These are phyloP conservation scores for Sebastes melanostomus DNA, from an alignment of 2,797 vertebrate species.

Conservation along the genomic window DNA sequence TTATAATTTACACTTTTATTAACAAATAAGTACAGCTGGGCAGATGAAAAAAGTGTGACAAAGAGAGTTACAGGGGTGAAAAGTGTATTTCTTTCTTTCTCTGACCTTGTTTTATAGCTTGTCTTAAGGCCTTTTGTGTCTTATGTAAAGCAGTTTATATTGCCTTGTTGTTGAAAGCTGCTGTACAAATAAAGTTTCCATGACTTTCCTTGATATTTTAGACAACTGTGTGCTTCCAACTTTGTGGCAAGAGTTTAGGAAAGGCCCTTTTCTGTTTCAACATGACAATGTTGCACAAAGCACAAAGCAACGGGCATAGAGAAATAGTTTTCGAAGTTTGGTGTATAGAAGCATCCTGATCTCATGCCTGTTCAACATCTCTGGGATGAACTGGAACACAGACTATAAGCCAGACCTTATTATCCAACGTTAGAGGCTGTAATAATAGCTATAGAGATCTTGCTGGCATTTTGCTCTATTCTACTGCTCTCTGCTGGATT, in stretches of 20 bases:
- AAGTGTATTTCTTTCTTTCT: too few relatives aligned
- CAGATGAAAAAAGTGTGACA: too few relatives aligned
- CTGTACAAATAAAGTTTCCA: not conserved
- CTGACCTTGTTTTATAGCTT: not conserved
- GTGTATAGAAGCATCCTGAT: too few relatives aligned
- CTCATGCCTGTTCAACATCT: not conserved
- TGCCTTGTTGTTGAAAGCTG: not conserved
- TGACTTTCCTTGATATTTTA: not conserved
- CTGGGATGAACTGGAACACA: too few relatives aligned
- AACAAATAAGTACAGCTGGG: too few relatives aligned
- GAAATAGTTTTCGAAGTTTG: not conserved
- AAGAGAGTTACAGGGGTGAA: too few relatives aligned
- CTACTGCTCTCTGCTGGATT: constrained; percentile 45
- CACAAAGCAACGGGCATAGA: not conserved
- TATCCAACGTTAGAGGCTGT: too few relatives aligned
- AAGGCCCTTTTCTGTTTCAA: not conserved
- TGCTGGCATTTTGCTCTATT: not conserved
- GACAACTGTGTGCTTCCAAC: not conserved
- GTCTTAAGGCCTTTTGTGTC: not conserved
- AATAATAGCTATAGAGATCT: not conserved
- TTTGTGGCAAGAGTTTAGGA: not conserved
- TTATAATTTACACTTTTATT: too few relatives aligned
- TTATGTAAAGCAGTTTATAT: not conserved
- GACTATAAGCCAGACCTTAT: too few relatives aligned
- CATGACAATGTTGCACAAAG: too few relatives aligned